A percentile compares a stretch with the other conserved stretches of the same genome.
Conservation (phyloP, 92 coral and sea anemone species). For the Siderastrea siderea region DNA sequence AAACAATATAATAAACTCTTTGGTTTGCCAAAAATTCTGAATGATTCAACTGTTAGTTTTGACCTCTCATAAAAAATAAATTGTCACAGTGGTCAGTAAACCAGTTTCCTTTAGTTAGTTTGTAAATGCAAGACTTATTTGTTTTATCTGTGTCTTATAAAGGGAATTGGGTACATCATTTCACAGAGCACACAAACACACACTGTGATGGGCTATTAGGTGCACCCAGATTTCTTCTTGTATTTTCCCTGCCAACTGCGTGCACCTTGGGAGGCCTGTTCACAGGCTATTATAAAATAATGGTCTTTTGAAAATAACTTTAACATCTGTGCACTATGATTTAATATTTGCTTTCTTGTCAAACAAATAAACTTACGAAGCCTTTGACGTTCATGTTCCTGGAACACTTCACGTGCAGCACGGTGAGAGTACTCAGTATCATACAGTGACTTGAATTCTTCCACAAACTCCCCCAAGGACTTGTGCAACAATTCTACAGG, state of each 20-base stretch:
- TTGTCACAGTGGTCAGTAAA: neutral
- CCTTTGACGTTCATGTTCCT: constrained; percentile 90
- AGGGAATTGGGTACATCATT: no score
- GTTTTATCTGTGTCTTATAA: no score
- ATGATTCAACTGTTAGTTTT: no score
- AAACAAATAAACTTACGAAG: constrained; percentile 53
- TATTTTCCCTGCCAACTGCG: no score
- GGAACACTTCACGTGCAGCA: constrained; percentile 84
- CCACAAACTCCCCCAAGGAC: constrained; percentile 89
- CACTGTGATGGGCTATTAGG: no score
- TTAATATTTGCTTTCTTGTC: neutral
- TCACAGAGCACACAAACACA: no score
- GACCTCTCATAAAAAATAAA: neutral
- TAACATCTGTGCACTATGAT: neutral
- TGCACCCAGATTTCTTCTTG: no score
- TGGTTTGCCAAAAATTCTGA: no score
- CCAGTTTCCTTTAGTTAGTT: neutral
- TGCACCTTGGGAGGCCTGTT: no score
- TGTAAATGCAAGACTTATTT: neutral
- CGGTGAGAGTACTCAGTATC: constrained; percentile 87
- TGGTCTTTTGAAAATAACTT: neutral
- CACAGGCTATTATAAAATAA: no score
- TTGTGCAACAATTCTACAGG: constrained; percentile 89
- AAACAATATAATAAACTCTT: neutral
- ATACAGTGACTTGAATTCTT: constrained; percentile 85